A percentile compares a stretch with the other conserved stretches of the same genome.
Evolutionary conservation across 2,113 vertebrate species (phyloP).

Genomic region (Blennius ocellaris): DNA sequence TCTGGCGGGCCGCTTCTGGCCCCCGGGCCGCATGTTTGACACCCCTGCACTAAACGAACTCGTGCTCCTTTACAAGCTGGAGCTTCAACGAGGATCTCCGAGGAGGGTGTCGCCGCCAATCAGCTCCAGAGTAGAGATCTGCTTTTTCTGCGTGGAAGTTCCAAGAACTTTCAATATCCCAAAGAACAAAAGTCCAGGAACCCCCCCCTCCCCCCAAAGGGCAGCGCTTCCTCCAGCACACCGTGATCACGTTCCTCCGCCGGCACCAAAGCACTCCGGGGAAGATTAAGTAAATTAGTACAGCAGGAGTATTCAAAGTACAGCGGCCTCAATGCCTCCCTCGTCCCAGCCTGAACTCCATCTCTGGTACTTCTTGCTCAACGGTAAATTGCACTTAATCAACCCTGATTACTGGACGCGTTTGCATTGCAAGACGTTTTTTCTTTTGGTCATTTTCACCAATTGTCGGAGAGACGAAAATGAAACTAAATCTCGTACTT

Average conservation of each 20-base stretch:
- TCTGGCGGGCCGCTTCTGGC: too few species aligned
- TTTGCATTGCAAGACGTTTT: too few species aligned
- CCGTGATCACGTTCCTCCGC: neutral
- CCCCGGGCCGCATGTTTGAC: too few species aligned
- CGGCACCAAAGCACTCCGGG: neutral
- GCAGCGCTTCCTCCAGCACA: neutral
- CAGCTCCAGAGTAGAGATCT: too few species aligned
- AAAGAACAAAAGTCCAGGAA: slow-evolving; percentile 1
- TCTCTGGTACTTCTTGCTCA: neutral
- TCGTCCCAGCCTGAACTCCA: neutral
- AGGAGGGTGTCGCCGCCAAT: too few species aligned
- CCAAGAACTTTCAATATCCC: neutral
- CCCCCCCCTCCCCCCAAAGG: neutral
- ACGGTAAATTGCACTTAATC: neutral
- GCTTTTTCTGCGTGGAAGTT: neutral
- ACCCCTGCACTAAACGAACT: too few species aligned
- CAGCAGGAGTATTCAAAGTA: neutral
- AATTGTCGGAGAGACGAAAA: too few species aligned
- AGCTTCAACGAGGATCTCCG: too few species aligned
- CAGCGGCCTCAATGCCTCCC: neutral
- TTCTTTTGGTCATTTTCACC: too few species aligned
- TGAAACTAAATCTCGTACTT: too few species aligned
- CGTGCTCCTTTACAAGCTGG: too few species aligned
- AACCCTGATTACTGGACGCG: neutral
- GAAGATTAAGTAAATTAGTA: neutral